Evolutionary conservation across 2,797 vertebrate genomes (phyloP).

Genomic region (Percopsis omiscomaycus): DNA sequence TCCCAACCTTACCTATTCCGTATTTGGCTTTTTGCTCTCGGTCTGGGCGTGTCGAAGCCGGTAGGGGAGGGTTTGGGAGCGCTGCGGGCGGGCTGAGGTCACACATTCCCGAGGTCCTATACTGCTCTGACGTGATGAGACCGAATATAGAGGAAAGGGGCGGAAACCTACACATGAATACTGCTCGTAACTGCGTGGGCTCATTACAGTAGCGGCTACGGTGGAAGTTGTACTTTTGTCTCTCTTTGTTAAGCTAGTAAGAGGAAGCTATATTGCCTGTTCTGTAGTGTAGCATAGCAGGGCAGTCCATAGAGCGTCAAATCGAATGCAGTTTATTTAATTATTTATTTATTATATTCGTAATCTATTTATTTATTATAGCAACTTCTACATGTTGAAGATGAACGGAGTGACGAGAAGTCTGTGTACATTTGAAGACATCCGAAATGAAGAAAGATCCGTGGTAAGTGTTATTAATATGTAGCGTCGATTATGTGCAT

Average conservation of each 20-base stretch:
- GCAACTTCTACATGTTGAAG: conserved; percentile 19
- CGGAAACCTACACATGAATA: not conserved
- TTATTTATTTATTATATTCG: conserved; percentile 17
- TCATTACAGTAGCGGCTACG: conserved; percentile 8
- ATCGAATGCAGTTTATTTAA: conserved; percentile 24
- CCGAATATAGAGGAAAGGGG: conserved; percentile 16
- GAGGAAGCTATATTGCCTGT: not conserved
- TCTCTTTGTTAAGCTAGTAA: not conserved
- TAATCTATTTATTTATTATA: conserved; percentile 28
- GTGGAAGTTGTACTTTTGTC: not conserved
- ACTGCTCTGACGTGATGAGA: conserved; percentile 43
- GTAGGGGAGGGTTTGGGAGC: not conserved
- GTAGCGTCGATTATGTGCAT: no score
- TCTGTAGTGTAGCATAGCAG: not conserved
- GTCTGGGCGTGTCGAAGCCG: not conserved
- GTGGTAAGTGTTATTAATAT: conserved; percentile 55
- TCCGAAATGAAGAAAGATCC: conserved; percentile 61
- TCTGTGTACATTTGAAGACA: conserved; percentile 75
- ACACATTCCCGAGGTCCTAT: conserved; percentile 25
- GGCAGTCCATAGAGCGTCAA: not conserved
- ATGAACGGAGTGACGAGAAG: conserved; percentile 75
- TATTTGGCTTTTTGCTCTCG: conserved; percentile 47
- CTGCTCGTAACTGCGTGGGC: no score
- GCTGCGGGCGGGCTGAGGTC: conserved; percentile 38
- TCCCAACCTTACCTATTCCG: conserved; percentile 21